Percentiles rank a stretch among this genome's conserved stretches.
Conservation (phyloP, 2,888 invertebrate genomes). For the Selenia dentaria region DNA sequence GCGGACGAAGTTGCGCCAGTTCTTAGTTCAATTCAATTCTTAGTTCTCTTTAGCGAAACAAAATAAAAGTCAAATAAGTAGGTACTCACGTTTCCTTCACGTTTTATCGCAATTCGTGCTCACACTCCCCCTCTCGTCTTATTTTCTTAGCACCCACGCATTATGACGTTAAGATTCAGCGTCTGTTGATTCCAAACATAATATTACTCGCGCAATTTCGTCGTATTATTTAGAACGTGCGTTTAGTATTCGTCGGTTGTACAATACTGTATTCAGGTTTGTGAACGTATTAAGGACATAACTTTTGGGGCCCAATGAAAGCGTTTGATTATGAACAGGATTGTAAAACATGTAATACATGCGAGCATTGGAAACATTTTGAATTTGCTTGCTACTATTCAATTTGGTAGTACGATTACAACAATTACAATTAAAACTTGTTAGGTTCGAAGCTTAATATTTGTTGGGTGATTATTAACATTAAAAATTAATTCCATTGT, state of each 20-base stretch:
- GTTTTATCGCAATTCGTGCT: neutral
- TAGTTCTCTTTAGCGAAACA: too few species aligned
- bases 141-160: constrained; percentile 5
- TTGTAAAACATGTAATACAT: too few species aligned
- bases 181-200: constrained; percentile 30
- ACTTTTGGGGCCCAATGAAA: neutral
- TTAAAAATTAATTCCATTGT: too few species aligned
- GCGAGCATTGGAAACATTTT: neutral
- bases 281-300: constrained; percentile 4
- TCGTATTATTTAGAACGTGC: constrained; percentile 30
- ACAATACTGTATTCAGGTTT: constrained; percentile 16
- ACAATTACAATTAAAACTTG: too few species aligned
- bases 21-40: too few species aligned
- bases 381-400: too few species aligned
- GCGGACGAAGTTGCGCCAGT: too few species aligned
- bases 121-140: neutral
- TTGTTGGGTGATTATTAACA: too few species aligned
- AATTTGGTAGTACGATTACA: too few species aligned
- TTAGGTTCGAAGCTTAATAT: too few species aligned
- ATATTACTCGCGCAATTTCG: constrained; percentile 33
- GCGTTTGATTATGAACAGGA: too few species aligned
- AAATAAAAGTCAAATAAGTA: too few species aligned
- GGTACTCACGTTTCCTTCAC: neutral
- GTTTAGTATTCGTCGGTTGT: constrained; percentile 18
- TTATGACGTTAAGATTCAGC: constrained; percentile 24